Conservation (phyloP, 2,888 invertebrate genomes). For the Petrolisthes manimaculis region DNA sequence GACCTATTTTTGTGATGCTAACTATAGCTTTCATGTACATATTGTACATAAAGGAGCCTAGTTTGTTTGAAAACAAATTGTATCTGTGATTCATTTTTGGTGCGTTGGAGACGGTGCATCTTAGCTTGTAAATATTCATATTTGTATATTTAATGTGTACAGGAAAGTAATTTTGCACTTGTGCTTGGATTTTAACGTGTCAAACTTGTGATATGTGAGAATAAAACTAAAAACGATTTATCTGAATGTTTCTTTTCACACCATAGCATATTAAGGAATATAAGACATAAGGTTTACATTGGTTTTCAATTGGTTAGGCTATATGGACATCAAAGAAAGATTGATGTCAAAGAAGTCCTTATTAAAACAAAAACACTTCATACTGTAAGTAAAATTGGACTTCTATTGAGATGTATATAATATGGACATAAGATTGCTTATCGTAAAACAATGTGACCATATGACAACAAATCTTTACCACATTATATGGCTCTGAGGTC, state of each 20-base stretch:
- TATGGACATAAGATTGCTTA: background rate
- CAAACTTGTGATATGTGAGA: constrained; percentile 63
- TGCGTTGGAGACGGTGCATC: constrained; percentile 55
- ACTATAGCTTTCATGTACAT: constrained; percentile 59
- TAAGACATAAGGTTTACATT: background rate
- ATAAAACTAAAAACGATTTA: constrained; percentile 57
- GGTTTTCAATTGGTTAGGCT: background rate
- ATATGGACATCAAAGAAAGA: background rate
- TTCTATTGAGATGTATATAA: background rate
- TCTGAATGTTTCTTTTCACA: constrained; percentile 4
- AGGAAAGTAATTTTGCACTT: constrained; percentile 61
- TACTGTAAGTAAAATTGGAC: background rate
- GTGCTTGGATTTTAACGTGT: constrained; percentile 60
- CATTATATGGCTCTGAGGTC: too few relatives aligned
- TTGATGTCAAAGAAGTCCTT: background rate
- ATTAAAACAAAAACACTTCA: background rate
- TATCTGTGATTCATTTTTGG: constrained; percentile 61
- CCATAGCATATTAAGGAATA: background rate
- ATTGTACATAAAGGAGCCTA: constrained; percentile 60
- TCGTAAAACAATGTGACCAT: background rate
- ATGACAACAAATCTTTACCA: too few relatives aligned
- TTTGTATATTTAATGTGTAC: constrained; percentile 62
- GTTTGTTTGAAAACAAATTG: constrained; percentile 60
- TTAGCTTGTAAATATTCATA: constrained; percentile 61
- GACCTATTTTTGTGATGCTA: constrained; percentile 62